These are phyloP conservation scores for Agonopterix alstromeriana DNA, from an alignment of 2,888 invertebrate species.

Conservation along the genomic window DNA sequence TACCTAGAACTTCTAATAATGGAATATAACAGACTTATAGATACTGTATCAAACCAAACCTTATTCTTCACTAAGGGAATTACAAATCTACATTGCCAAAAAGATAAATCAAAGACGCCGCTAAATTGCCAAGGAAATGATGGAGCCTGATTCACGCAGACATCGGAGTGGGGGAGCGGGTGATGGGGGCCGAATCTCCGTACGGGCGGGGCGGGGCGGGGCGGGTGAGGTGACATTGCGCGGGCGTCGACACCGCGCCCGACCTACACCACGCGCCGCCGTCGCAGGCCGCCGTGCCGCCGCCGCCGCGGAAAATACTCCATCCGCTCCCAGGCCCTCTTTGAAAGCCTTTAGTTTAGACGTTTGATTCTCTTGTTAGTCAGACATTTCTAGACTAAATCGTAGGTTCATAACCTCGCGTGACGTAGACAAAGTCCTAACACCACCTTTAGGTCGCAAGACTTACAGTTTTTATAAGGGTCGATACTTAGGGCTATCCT, in stretches of 20 bases:
- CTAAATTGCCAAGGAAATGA: conserved; percentile 49
- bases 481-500: too few relatives aligned
- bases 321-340: background rate
- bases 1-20: too few relatives aligned
- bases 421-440: too few relatives aligned
- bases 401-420: too few relatives aligned
- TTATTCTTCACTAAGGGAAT: background rate
- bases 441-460: too few relatives aligned
- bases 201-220: conserved; percentile 8
- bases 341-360: too few relatives aligned
- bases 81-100: background rate
- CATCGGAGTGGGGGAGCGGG: conserved; percentile 17
- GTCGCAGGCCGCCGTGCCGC: conserved; percentile 31
- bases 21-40: too few relatives aligned
- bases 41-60: too few relatives aligned
- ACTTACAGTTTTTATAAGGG: too few relatives aligned
- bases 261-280: conserved; percentile 59
- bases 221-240: conserved; percentile 72
- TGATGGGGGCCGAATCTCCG: conserved; percentile 38
- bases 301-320: conserved; percentile 16
- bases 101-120: conserved; percentile 27
- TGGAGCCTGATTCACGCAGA: conserved; percentile 33
- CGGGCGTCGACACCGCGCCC: conserved; percentile 65
- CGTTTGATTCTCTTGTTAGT: too few relatives aligned
- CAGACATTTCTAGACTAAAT: too few relatives aligned